Evolutionary conservation across 2,797 vertebrate species (phyloP).

Genomic region (Sebastes iracundus): DNA sequence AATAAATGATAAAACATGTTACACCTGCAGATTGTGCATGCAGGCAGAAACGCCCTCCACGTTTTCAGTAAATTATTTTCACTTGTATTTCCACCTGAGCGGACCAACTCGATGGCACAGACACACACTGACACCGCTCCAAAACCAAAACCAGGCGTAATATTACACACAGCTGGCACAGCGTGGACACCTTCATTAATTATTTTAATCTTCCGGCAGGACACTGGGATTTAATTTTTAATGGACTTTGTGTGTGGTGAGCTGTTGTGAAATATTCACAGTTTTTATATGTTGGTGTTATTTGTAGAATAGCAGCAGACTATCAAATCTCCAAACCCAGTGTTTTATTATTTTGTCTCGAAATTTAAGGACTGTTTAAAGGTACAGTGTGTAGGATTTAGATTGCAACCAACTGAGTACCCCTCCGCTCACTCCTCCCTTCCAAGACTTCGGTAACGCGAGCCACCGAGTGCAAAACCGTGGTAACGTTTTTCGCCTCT

Average conservation of each 20-base stretch:
- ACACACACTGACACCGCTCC: background rate
- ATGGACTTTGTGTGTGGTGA: background rate
- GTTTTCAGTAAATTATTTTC: background rate
- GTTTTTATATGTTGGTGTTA: background rate
- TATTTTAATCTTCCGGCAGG: background rate
- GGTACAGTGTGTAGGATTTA: too few relatives aligned
- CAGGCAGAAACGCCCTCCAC: background rate
- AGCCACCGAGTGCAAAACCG: too few relatives aligned
- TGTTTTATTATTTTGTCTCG: background rate
- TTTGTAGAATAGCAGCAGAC: background rate
- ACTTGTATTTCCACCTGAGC: background rate
- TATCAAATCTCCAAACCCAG: background rate
- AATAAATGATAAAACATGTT: background rate
- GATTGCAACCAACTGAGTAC: too few relatives aligned
- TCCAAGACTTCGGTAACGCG: too few relatives aligned
- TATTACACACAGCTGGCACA: background rate
- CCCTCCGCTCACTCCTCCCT: too few relatives aligned
- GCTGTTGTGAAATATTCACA: background rate
- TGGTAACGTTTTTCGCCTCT: rapidly evolving
- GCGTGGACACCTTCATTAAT: background rate
- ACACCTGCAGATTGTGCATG: background rate
- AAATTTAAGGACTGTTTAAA: background rate
- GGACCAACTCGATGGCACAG: background rate
- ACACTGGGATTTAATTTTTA: background rate
- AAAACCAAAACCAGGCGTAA: background rate